phyloP scores from a whole-genome alignment of 2,797 vertebrate species.

The Xerus rutilus region DNA sequence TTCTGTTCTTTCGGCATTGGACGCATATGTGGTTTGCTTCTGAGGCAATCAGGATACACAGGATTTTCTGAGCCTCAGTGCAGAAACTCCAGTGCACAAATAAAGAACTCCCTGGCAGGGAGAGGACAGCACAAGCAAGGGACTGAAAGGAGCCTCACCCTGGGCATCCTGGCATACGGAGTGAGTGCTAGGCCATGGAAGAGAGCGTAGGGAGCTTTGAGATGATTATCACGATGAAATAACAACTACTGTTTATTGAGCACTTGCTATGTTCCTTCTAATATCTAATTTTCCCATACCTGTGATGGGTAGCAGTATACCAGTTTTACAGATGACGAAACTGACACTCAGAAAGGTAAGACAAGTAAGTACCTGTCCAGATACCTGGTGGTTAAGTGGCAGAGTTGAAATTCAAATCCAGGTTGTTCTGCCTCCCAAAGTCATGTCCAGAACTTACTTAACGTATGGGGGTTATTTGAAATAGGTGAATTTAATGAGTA shows the following conservation, averaged over 20 bases:
- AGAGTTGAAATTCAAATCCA: background rate
- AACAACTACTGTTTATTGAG: background rate
- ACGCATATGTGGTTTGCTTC: background rate
- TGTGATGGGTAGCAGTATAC: background rate
- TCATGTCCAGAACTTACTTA: background rate
- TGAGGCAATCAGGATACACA: background rate
- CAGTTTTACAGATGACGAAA: conserved; percentile 13
- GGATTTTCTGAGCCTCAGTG: background rate
- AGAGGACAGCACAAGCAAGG: background rate
- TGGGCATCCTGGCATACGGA: fast-evolving
- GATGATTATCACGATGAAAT: background rate
- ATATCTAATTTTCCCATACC: background rate
- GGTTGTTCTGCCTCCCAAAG: background rate
- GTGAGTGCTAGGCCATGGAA: background rate
- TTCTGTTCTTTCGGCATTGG: background rate
- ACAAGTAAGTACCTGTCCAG: background rate
- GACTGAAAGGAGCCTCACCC: background rate
- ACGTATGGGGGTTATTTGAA: background rate
- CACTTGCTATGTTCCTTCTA: background rate
- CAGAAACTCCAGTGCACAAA: background rate
- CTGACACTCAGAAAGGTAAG: background rate
- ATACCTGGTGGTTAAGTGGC: background rate
- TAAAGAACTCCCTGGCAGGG: background rate
- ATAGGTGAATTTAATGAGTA: background rate
- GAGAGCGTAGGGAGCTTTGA: background rate